Conservation (phyloP, 2,888 invertebrate genomes). For the Seira musarum region DNA sequence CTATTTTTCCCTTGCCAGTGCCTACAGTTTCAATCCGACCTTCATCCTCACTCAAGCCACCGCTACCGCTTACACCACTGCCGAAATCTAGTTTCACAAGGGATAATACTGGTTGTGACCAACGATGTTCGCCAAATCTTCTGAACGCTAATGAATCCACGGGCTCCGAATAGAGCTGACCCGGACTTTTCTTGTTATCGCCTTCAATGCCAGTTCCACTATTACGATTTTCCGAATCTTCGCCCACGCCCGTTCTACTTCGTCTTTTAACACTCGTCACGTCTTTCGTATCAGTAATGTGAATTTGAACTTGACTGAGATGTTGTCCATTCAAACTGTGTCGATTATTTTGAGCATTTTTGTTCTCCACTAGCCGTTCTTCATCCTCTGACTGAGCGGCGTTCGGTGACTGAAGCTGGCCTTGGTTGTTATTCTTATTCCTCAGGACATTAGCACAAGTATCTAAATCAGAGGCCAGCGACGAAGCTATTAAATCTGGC, state of each 20-base stretch:
- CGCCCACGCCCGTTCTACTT: constrained; percentile 33
- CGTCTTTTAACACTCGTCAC: constrained; percentile 40
- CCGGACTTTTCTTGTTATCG: constrained; percentile 51
- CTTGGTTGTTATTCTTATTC: constrained; percentile 59
- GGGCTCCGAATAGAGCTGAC: constrained; percentile 68
- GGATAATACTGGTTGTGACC: constrained; percentile 67
- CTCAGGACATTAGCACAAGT: constrained; percentile 56
- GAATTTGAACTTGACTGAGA: constrained; percentile 61
- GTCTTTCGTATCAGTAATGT: constrained; percentile 50
- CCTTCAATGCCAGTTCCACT: constrained; percentile 22
- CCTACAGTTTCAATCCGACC: constrained; percentile 49
- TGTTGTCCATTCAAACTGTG: constrained; percentile 67
- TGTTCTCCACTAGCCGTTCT: constrained; percentile 59
- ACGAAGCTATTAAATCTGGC: constrained; percentile 68
- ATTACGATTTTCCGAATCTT: constrained; percentile 37
- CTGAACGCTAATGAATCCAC: constrained; percentile 67
- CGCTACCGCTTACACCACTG: constrained; percentile 39
- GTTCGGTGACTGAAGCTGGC: constrained; percentile 47
- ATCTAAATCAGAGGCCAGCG: constrained; percentile 65
- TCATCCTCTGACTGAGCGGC: constrained; percentile 53
- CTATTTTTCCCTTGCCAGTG: constrained; percentile 54
- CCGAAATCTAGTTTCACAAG: constrained; percentile 62
- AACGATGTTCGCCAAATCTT: constrained; percentile 65
- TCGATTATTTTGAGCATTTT: constrained; percentile 67
- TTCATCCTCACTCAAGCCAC: constrained; percentile 54